These are phyloP conservation scores for Cheirogaleus major DNA, from an alignment of 2,797 vertebrate genomes.

Conservation along the genomic window DNA sequence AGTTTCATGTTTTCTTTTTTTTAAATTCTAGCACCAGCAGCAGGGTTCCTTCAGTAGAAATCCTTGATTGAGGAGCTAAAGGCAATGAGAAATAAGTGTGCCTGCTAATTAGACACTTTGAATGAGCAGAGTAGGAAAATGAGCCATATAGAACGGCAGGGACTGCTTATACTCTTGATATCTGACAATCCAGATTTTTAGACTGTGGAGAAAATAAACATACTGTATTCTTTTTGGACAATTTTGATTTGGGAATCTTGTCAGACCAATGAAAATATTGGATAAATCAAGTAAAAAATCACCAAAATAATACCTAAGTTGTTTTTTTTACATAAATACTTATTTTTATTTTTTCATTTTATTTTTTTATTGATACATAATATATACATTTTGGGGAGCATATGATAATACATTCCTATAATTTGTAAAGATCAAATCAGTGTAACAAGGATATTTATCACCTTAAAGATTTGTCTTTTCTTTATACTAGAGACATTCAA, in stretches of 20 bases:
- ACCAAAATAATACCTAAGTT: constrained; percentile 69
- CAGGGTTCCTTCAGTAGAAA: constrained; percentile 77
- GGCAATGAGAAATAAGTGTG: constrained; percentile 70
- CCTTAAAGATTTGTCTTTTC: neutral
- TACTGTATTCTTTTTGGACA: constrained; percentile 78
- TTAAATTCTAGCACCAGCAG: constrained; percentile 73
- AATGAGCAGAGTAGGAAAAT: constrained; percentile 47
- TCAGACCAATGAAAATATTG: constrained; percentile 77
- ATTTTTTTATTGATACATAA: neutral
- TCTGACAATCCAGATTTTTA: constrained; percentile 76
- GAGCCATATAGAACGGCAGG: constrained; percentile 54
- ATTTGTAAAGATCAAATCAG: neutral
- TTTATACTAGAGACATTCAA: neutral
- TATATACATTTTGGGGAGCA: neutral
- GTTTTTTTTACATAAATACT: neutral
- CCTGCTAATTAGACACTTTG: constrained; percentile 76
- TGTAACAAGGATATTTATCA: neutral
- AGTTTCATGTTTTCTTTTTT: constrained; percentile 60
- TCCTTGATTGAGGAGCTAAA: constrained; percentile 77
- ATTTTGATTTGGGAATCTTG: constrained; percentile 84
- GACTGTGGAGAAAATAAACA: neutral
- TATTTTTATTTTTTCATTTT: neutral
- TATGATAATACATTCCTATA: neutral
- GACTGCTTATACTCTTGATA: neutral
- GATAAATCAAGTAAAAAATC: constrained; percentile 81